Evolutionary conservation across 2,888 invertebrate genomes (phyloP).

Genomic region (Oligia latruncula): DNA sequence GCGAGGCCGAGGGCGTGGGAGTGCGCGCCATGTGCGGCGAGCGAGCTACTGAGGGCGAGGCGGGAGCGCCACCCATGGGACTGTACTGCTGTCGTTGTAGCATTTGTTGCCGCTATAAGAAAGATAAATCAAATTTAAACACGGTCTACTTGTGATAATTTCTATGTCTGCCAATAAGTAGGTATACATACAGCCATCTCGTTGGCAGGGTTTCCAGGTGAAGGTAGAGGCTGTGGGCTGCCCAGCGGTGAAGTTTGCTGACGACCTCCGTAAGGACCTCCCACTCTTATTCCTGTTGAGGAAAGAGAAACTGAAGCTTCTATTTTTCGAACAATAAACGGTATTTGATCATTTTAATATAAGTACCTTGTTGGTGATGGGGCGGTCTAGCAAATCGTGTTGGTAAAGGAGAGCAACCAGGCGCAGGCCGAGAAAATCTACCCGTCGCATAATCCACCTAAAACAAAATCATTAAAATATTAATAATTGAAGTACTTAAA

Average conservation of each 20-base stretch:
- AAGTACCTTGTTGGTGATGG: constrained; percentile 84
- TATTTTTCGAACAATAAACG: not conserved
- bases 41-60: constrained; percentile 89
- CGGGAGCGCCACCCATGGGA: constrained; percentile 89
- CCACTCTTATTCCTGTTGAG: constrained; percentile 85
- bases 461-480: constrained; percentile 8
- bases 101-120: constrained; percentile 84
- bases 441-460: constrained; percentile 82
- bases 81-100: constrained; percentile 88
- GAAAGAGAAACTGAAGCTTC: not conserved
- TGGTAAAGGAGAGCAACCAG: constrained; percentile 86
- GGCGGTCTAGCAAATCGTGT: constrained; percentile 86
- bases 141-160: no score
- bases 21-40: constrained; percentile 90
- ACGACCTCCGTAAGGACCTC: constrained; percentile 83
- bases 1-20: constrained; percentile 85
- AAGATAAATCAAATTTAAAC: not conserved
- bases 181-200: constrained; percentile 83
- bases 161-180: not conserved
- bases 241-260: constrained; percentile 88
- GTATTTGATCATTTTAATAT: not conserved
- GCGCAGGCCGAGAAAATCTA: constrained; percentile 84
- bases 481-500: not conserved
- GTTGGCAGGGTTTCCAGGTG: constrained; percentile 85
- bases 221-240: constrained; percentile 88